Conservation (phyloP, 2,888 invertebrate species). For the Brenthis ino region DNA sequence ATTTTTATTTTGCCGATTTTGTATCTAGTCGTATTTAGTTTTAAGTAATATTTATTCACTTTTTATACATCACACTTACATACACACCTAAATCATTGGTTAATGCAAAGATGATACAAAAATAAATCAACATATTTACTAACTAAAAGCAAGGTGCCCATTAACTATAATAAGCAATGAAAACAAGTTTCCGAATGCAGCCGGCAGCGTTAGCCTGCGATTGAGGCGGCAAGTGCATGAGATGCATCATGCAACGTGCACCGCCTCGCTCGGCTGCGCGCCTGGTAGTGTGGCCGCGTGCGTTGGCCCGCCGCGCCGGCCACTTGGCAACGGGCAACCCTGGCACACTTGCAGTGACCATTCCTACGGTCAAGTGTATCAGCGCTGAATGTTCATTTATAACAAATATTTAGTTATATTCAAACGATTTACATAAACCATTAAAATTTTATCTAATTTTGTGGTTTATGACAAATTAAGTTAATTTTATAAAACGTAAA, state of each 20-base stretch:
- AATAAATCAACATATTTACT: background rate
- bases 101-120: no score
- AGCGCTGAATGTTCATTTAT: background rate
- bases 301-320: constrained; percentile 62
- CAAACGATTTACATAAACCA: no score
- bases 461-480: no score
- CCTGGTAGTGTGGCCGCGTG: constrained; percentile 72
- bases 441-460: no score
- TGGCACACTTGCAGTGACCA: constrained; percentile 17
- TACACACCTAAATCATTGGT: no score
- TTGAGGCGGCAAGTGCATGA: constrained; percentile 17
- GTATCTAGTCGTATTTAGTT: no score
- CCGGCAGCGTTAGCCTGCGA: constrained; percentile 39
- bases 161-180: constrained; percentile 10
- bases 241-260: constrained; percentile 34
- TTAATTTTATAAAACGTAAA: no score
- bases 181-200: background rate
- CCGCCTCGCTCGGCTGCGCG: constrained; percentile 54
- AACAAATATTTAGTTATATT: background rate
- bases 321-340: constrained; percentile 73
- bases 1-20: no score
- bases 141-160: background rate
- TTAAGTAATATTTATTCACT: no score
- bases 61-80: no score
- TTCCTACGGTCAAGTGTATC: constrained; percentile 13